Conservation (phyloP, 2,888 invertebrate species). For the Heliconius cydno region DNA sequence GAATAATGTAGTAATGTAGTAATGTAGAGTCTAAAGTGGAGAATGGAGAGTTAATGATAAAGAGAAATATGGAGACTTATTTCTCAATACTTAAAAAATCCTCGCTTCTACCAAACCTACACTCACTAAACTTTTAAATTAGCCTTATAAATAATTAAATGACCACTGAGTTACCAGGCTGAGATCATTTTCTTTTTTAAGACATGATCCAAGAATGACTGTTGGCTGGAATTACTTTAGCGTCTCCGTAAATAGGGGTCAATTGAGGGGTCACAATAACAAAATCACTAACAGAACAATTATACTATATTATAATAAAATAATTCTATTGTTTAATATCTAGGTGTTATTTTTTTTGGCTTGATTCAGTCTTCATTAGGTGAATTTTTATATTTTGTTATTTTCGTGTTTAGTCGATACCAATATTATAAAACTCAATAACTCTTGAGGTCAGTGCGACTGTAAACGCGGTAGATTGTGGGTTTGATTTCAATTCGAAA, state of each 20-base stretch:
- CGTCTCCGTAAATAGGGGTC: conserved; percentile 3
- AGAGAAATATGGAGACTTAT: too few relatives aligned
- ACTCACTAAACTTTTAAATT: not conserved
- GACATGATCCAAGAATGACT: conserved; percentile 4
- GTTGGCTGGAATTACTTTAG: not conserved
- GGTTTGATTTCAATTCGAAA: not conserved
- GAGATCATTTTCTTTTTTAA: conserved; percentile 3
- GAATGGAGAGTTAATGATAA: too few relatives aligned
- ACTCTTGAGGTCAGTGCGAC: not conserved
- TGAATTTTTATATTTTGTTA: not conserved
- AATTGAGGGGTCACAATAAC: not conserved
- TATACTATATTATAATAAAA: not conserved
- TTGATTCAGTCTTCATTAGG: too few relatives aligned
- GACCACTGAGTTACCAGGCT: not conserved
- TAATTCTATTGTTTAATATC: not conserved
- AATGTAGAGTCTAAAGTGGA: too few relatives aligned
- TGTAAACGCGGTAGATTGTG: not conserved
- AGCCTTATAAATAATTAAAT: not conserved
- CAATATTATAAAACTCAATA: not conserved
- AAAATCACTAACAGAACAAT: too few relatives aligned
- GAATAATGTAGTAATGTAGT: too few relatives aligned
- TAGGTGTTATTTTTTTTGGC: too few relatives aligned
- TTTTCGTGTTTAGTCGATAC: too few relatives aligned
- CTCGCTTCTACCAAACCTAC: not conserved
- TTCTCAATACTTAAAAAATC: too few relatives aligned